These are phyloP conservation scores for Hystrix cristata DNA, from an alignment of 2,113 vertebrate genomes.

Conservation along the genomic window DNA sequence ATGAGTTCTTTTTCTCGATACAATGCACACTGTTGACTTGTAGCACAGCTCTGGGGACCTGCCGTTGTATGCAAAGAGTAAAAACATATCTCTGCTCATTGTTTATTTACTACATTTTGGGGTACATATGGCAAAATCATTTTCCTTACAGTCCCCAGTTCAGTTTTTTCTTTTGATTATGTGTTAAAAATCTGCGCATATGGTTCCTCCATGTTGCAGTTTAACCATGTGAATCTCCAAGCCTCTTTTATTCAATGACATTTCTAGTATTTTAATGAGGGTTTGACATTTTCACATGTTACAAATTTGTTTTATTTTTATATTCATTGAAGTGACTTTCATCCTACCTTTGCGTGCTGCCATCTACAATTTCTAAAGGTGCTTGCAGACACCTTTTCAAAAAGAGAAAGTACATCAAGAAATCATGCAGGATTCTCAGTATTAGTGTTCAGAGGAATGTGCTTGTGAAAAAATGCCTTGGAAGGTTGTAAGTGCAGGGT, in stretches of 20 bases:
- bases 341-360: conserved; percentile 75
- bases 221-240: conserved; percentile 78
- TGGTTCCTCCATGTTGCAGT: conserved; percentile 39
- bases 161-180: conserved; percentile 74
- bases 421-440: conserved; percentile 68
- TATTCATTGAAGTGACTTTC: conserved; percentile 81
- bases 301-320: conserved; percentile 84
- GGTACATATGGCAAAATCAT: conserved; percentile 77
- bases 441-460: conserved; percentile 41
- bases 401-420: conserved; percentile 65
- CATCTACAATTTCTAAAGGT: conserved; percentile 78
- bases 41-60: conserved; percentile 77
- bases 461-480: conserved; percentile 53
- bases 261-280: conserved; percentile 85
- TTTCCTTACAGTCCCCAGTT: conserved; percentile 77
- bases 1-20: conserved; percentile 70
- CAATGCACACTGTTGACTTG: conserved; percentile 67
- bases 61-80: conserved; percentile 72
- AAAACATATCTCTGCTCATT: conserved; percentile 79
- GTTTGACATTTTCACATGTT: conserved; percentile 84
- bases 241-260: conserved; percentile 82
- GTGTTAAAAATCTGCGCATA: conserved; percentile 78
- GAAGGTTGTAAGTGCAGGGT: conserved; percentile 33
- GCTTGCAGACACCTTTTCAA: conserved; percentile 73
- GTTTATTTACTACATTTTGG: conserved; percentile 83